Evolutionary conservation across 2,797 vertebrate genomes (phyloP).

Genomic region (Natrix natrix): DNA sequence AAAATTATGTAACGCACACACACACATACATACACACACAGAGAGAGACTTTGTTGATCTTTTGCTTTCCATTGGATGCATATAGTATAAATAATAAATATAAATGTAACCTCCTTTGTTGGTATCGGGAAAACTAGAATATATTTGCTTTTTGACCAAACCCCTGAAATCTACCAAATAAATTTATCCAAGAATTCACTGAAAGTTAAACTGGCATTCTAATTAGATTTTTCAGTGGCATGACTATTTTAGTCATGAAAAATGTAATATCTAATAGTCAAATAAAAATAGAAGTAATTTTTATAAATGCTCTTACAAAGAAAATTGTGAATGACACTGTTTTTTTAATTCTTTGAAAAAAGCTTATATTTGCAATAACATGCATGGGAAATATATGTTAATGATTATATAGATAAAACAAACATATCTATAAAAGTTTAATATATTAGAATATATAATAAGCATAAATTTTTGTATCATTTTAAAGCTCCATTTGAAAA

Average conservation of each 20-base stretch:
- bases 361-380: not conserved
- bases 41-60: not conserved
- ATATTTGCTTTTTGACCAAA: not conserved
- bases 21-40: too few species aligned
- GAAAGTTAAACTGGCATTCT: not conserved
- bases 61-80: not conserved
- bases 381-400: not conserved
- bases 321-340: not conserved
- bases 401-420: not conserved
- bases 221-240: not conserved
- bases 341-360: not conserved
- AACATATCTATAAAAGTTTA: not conserved
- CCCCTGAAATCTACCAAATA: not conserved
- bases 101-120: not conserved
- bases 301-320: not conserved
- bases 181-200: not conserved
- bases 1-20: not conserved
- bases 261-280: not conserved
- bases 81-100: slow-evolving; percentile 5
- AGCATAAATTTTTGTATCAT: not conserved
- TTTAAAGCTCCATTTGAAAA: not conserved
- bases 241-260: not conserved
- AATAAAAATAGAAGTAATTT: not conserved
- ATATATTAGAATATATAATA: not conserved
- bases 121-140: not conserved